These are phyloP conservation scores for Drosophila elegans DNA, from an alignment of 1,140 invertebrate species.

Conservation along the genomic window DNA sequence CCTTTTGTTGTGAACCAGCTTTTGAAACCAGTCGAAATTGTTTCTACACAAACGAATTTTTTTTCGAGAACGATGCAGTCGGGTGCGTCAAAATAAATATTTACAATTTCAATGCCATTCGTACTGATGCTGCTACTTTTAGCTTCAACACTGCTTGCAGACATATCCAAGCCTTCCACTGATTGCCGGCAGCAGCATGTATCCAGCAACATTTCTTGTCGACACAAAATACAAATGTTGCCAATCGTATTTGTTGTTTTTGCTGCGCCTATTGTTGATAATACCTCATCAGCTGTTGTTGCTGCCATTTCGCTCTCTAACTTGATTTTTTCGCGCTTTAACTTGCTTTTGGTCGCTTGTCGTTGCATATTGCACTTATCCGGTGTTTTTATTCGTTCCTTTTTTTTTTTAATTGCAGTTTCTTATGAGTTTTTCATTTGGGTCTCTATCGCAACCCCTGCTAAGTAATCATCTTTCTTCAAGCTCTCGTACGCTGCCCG, in stretches of 20 bases:
- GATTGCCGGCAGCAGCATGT: conserved; percentile 51
- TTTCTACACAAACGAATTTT: too few relatives aligned
- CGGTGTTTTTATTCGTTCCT: conserved; percentile 16
- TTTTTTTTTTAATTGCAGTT: neutral
- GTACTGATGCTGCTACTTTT: conserved; percentile 2
- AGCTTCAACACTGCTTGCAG: conserved; percentile 5
- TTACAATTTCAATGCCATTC: neutral
- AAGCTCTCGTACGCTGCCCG: neutral
- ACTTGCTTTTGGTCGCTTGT: conserved; percentile 23
- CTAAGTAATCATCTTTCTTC: conserved; percentile 66
- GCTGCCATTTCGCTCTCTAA: conserved; percentile 10
- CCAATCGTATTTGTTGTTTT: conserved; percentile 12
- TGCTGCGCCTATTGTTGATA: conserved; percentile 6
- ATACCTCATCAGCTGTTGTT: conserved; percentile 17
- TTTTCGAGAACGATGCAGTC: too few relatives aligned
- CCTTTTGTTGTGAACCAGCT: conserved; percentile 11
- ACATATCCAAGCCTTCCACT: conserved; percentile 57
- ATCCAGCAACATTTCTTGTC: conserved; percentile 26
- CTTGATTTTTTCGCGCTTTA: conserved; percentile 12
- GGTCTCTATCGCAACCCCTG: conserved; percentile 24
- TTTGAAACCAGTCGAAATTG: neutral
- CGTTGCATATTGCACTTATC: conserved; percentile 39
- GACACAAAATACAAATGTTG: conserved; percentile 66
- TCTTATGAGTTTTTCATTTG: neutral
- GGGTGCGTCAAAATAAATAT: neutral